A percentile compares a stretch with the other conserved stretches of the same genome.
phyloP scores from a whole-genome alignment of 2,113 vertebrate genomes.

The Hydrolagus affinis region DNA sequence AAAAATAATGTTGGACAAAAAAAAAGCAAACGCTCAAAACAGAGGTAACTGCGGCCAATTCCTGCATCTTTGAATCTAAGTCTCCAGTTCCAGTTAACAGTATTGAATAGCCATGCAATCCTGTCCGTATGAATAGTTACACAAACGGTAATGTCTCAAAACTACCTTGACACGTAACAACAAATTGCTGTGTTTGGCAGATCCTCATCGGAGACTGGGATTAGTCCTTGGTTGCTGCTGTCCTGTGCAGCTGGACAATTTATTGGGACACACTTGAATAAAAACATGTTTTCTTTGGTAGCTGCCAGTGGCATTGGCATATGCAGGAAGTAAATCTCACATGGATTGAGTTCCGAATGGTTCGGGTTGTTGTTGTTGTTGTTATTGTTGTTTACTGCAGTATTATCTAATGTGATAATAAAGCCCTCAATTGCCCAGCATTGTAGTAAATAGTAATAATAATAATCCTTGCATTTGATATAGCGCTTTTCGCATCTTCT shows the following conservation, averaged over 20 bases:
- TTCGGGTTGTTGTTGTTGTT: no score
- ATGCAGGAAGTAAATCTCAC: slow-evolving; percentile 61
- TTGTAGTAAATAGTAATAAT: no score
- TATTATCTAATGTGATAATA: slow-evolving; percentile 55
- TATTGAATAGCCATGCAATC: slow-evolving; percentile 15
- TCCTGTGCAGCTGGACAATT: slow-evolving; percentile 48
- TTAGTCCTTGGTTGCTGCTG: slow-evolving; percentile 51
- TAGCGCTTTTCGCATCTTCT: no score
- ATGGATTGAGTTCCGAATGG: slow-evolving; percentile 43
- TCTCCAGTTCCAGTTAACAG: slow-evolving; percentile 28
- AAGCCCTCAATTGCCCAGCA: slow-evolving; percentile 52
- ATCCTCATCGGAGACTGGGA: slow-evolving; percentile 37
- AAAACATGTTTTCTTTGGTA: slow-evolving; percentile 48
- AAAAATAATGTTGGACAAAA: slow-evolving; percentile 14
- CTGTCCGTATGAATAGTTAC: slow-evolving; percentile 23
- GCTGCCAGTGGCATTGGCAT: slow-evolving; percentile 57
- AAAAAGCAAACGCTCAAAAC: background rate
- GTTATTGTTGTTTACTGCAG: slow-evolving; percentile 62
- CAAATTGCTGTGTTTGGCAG: slow-evolving; percentile 36
- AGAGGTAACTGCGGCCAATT: background rate
- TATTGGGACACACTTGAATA: slow-evolving; percentile 54
- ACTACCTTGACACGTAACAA: slow-evolving; percentile 36
- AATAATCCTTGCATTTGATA: no score
- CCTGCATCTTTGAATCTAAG: slow-evolving; percentile 2
- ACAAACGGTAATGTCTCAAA: slow-evolving; percentile 33